phyloP scores from a whole-genome alignment of 2,888 invertebrate species.

The Netelia virgata region DNA sequence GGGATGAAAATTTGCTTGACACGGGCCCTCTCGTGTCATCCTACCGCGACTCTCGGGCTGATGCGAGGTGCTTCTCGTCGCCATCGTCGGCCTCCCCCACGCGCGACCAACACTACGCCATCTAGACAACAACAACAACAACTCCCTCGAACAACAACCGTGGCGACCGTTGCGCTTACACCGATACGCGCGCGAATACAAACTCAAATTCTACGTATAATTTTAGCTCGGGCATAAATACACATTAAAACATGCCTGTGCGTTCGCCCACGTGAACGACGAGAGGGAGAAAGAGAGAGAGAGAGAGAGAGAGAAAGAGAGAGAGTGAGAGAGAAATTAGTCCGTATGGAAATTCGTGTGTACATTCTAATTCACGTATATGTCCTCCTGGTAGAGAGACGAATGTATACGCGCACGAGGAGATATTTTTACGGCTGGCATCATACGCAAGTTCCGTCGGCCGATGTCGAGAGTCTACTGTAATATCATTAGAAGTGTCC shows the following conservation, averaged over 20 bases:
- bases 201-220: conserved; percentile 48
- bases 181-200: conserved; percentile 24
- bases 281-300: conserved; percentile 17
- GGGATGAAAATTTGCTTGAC: background rate
- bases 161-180: background rate
- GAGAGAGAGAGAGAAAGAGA: conserved; percentile 21
- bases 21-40: conserved; percentile 22
- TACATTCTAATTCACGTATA: conserved; percentile 61
- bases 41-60: background rate
- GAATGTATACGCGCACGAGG: background rate
- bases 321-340: conserved; percentile 15
- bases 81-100: conserved; percentile 23
- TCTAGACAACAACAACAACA: conserved; percentile 11
- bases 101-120: background rate
- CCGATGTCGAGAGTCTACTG: conserved; percentile 27
- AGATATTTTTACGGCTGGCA: conserved; percentile 52
- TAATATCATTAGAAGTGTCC: conserved; percentile 52
- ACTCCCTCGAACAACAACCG: background rate
- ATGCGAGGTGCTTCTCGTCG: conserved; percentile 1
- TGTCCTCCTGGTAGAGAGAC: conserved; percentile 24
- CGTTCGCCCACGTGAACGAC: conserved; percentile 43
- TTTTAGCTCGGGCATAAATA: conserved; percentile 63
- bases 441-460: conserved; percentile 30
- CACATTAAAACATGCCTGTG: conserved; percentile 61
- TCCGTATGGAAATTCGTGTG: conserved; percentile 54